A percentile compares a stretch with the other conserved stretches of the same genome.
These are phyloP conservation scores for Serinus canaria DNA, from an alignment of 2,113 vertebrate genomes.

Conservation along the genomic window DNA sequence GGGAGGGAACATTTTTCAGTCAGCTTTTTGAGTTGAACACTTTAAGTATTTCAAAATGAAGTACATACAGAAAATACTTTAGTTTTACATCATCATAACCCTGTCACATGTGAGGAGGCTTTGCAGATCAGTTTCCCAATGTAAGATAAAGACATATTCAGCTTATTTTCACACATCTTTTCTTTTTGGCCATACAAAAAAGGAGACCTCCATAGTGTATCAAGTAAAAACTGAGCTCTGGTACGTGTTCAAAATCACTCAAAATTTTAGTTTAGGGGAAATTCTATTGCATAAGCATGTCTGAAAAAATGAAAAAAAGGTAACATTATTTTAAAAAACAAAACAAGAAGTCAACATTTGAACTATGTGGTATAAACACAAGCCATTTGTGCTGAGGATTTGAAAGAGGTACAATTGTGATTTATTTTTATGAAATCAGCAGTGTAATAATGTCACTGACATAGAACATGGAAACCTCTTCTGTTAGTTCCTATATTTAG, in stretches of 20 bases:
- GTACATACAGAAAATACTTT: background rate
- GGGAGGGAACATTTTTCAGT: background rate
- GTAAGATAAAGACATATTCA: background rate
- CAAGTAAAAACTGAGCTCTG: background rate
- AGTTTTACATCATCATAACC: background rate
- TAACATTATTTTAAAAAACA: background rate
- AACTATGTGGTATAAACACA: background rate
- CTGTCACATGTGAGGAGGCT: background rate
- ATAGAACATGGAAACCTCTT: background rate
- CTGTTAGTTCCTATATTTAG: background rate
- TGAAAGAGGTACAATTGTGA: background rate
- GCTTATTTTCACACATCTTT: background rate
- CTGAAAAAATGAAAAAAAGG: background rate
- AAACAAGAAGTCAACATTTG: background rate
- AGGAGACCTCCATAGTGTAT: rapidly evolving
- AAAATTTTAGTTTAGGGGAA: background rate
- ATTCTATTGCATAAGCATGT: background rate
- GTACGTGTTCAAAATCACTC: background rate
- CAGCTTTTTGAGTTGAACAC: background rate
- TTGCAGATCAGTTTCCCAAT: background rate
- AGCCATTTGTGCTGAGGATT: background rate
- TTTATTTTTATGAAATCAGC: background rate
- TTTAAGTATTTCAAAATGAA: background rate
- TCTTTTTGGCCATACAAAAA: background rate
- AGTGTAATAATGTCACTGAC: background rate